Percentiles rank a stretch among this genome's conserved stretches.
Evolutionary conservation across 2,797 vertebrate species (phyloP).

Genomic region (Alcedo atthis): DNA sequence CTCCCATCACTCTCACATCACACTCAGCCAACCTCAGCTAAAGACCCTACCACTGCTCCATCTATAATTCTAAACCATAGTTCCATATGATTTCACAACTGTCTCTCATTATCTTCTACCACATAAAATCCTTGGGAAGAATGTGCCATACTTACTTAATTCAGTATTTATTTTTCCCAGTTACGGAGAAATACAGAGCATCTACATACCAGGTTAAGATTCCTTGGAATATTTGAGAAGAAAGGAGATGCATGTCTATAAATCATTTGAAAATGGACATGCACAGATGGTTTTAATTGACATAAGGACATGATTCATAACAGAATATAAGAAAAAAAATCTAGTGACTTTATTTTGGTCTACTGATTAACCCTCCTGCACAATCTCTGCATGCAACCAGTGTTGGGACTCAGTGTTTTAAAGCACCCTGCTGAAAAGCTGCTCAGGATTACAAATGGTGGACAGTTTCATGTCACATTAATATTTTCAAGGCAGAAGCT

Average conservation of each 20-base stretch:
- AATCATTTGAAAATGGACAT: conserved; percentile 43
- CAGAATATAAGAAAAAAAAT: neutral
- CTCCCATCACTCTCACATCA: neutral
- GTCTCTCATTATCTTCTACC: conserved; percentile 1
- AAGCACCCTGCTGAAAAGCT: neutral
- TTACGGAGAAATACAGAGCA: neutral
- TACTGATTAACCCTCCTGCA: conserved; percentile 12
- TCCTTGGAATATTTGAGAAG: conserved; percentile 43
- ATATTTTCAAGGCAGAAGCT: neutral
- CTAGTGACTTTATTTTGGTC: conserved; percentile 21
- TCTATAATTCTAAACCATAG: neutral
- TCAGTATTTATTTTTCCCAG: conserved; percentile 10
- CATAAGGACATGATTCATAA: conserved; percentile 41
- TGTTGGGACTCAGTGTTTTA: neutral
- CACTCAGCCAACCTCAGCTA: neutral
- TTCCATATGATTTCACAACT: neutral
- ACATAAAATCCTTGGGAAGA: conserved; percentile 23
- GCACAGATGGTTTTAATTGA: conserved; percentile 68
- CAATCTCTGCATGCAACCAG: neutral
- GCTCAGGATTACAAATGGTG: neutral
- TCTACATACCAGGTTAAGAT: conserved; percentile 52
- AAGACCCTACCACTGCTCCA: neutral
- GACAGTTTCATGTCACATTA: neutral
- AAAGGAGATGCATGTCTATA: conserved; percentile 32
- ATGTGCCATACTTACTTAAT: conserved; percentile 8